These are phyloP conservation scores for Megaustenia siamemsis DNA, from an alignment of 2,888 invertebrate species.

Conservation along the genomic window DNA sequence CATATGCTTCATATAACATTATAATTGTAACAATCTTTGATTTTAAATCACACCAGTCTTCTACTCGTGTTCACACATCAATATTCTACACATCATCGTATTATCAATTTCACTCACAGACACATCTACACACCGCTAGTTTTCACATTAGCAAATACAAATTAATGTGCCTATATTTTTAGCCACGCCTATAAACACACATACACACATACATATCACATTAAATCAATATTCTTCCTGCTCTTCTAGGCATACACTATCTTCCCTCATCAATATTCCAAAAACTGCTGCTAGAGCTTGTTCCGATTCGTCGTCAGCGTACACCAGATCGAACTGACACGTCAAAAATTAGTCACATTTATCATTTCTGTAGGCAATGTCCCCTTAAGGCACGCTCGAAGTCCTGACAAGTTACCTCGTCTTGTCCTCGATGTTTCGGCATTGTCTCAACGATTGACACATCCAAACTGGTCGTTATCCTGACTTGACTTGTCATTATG, in stretches of 20 bases:
- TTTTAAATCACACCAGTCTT: no score
- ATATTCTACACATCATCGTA: no score
- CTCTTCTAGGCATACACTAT: neutral
- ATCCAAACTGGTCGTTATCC: neutral
- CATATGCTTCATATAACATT: no score
- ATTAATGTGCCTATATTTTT: neutral
- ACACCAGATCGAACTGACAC: neutral
- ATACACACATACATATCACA: neutral
- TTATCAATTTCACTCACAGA: no score
- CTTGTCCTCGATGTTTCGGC: neutral
- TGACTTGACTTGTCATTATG: neutral
- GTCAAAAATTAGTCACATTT: neutral
- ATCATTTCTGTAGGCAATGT: neutral
- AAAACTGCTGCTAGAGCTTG: neutral
- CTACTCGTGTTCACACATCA: no score
- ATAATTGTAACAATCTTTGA: no score
- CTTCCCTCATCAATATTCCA: constrained; percentile 2
- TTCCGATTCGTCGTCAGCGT: neutral
- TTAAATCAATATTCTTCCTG: neutral
- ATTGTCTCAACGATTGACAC: neutral
- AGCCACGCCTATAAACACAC: neutral
- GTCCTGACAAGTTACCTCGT: neutral
- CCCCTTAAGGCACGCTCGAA: neutral
- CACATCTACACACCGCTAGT: no score
- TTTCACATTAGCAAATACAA: no score